These are phyloP conservation scores for Eretmochelys imbricata DNA, from an alignment of 2,113 vertebrate species.

Conservation along the genomic window DNA sequence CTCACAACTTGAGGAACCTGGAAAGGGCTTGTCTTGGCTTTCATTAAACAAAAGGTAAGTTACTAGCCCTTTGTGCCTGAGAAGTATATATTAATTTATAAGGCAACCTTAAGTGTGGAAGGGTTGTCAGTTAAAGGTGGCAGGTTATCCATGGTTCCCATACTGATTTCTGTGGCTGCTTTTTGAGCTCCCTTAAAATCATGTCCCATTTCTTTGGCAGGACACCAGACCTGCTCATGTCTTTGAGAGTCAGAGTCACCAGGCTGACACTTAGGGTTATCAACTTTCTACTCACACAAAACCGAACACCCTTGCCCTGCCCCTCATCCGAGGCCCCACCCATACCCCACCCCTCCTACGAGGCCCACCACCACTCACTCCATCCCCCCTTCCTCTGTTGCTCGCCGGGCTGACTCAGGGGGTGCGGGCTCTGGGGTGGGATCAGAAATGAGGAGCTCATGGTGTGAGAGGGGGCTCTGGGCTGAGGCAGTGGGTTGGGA, in stretches of 20 bases:
- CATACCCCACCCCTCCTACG: too few relatives aligned
- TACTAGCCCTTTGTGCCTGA: background rate
- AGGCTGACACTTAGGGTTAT: background rate
- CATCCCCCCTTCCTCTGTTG: too few relatives aligned
- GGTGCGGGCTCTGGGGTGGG: too few relatives aligned
- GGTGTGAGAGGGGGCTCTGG: too few relatives aligned
- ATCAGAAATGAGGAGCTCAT: too few relatives aligned
- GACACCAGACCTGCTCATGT: fast-evolving
- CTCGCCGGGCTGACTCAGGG: too few relatives aligned
- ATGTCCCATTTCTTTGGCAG: background rate
- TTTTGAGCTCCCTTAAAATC: background rate
- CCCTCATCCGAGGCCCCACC: too few relatives aligned
- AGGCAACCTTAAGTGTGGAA: background rate
- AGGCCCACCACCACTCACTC: too few relatives aligned
- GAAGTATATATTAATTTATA: background rate
- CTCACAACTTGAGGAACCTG: background rate
- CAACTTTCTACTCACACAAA: too few relatives aligned
- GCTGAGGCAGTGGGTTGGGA: too few relatives aligned
- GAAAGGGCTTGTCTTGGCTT: background rate
- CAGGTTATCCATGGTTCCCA: background rate
- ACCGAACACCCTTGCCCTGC: too few relatives aligned
- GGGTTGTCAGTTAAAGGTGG: background rate
- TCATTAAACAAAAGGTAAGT: background rate
- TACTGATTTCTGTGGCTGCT: background rate
- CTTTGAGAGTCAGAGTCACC: background rate